A percentile compares a stretch with the other conserved stretches of the same genome.
phyloP scores from a whole-genome alignment of 2,797 vertebrate genomes.

The Phrynocephalus guinanensis region DNA sequence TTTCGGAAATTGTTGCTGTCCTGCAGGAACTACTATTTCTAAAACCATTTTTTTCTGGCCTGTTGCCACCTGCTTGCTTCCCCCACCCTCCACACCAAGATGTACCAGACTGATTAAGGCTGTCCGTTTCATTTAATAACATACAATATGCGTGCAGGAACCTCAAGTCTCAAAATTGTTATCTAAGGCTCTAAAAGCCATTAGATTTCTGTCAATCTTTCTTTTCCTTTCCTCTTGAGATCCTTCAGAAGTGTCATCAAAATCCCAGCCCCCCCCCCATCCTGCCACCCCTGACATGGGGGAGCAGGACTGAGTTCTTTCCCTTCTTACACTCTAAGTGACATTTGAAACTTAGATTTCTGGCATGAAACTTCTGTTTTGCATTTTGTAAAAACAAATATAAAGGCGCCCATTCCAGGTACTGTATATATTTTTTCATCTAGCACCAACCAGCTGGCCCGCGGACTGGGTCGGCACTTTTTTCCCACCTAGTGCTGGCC shows the following conservation, averaged over 20 bases:
- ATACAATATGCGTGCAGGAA: constrained; percentile 26
- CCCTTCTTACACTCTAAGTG: not conserved
- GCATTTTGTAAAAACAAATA: not conserved
- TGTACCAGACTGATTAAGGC: constrained; percentile 21
- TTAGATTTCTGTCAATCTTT: constrained; percentile 33
- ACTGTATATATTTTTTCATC: not conserved
- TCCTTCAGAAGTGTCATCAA: constrained; percentile 5
- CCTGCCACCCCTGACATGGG: not conserved
- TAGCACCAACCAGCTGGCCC: too few relatives aligned
- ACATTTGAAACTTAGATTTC: constrained; percentile 42
- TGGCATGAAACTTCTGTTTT: constrained; percentile 30
- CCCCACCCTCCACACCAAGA: constrained; percentile 5
- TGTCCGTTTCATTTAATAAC: constrained; percentile 17
- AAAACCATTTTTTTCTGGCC: constrained; percentile 7
- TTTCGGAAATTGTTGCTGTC: constrained; percentile 36
- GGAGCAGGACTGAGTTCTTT: constrained; percentile 26
- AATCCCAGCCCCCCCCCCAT: constrained; percentile 14
- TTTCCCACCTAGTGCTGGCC: too few relatives aligned
- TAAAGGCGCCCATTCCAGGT: not conserved
- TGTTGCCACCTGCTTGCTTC: constrained; percentile 20
- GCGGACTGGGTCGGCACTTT: too few relatives aligned
- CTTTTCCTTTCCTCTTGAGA: constrained; percentile 1
- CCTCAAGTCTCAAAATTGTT: constrained; percentile 29
- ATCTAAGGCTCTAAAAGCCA: constrained; percentile 1
- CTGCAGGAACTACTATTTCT: constrained; percentile 28